A percentile compares a stretch with the other conserved stretches of the same genome.
These are phyloP conservation scores for Zaprionus gabonicus DNA, from an alignment of 1,140 invertebrate genomes.

Conservation along the genomic window DNA sequence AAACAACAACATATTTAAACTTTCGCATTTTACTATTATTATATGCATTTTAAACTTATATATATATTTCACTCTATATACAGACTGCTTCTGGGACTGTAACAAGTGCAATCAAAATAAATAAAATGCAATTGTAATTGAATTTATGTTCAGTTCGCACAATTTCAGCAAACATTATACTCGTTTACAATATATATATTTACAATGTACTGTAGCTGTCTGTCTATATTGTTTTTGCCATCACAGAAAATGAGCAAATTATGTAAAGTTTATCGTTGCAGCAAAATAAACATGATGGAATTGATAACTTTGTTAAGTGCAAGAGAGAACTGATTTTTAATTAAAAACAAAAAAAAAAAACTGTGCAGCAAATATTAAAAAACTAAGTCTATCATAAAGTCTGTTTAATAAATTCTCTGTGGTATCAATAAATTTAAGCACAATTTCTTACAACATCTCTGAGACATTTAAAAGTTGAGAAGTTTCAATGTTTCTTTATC, in stretches of 20 bases:
- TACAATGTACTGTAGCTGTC: background rate
- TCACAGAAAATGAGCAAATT: conserved; percentile 10
- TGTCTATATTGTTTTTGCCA: background rate
- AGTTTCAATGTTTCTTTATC: background rate
- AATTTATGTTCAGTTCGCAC: conserved; percentile 27
- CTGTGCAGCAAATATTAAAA: background rate
- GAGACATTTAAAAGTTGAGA: background rate
- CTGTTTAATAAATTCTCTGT: background rate
- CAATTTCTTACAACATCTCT: background rate
- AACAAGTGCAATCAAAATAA: conserved; percentile 33
- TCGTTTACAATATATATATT: conserved; percentile 4
- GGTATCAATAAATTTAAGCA: background rate
- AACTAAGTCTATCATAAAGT: background rate
- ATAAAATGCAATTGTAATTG: conserved; percentile 38
- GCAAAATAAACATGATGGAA: background rate
- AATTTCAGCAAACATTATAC: conserved; percentile 6
- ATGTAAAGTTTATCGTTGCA: conserved; percentile 4
- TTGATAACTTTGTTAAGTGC: conserved; percentile 1
- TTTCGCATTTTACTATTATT: conserved; percentile 1
- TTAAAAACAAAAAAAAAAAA: background rate
- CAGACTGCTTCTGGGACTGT: conserved; percentile 6
- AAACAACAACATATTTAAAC: conserved; percentile 8
- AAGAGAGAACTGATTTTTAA: background rate
- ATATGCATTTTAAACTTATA: background rate
- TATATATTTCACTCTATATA: background rate